Evolutionary conservation across 2,797 vertebrate species (phyloP).

Genomic region (Bryconaethiops microstoma): DNA sequence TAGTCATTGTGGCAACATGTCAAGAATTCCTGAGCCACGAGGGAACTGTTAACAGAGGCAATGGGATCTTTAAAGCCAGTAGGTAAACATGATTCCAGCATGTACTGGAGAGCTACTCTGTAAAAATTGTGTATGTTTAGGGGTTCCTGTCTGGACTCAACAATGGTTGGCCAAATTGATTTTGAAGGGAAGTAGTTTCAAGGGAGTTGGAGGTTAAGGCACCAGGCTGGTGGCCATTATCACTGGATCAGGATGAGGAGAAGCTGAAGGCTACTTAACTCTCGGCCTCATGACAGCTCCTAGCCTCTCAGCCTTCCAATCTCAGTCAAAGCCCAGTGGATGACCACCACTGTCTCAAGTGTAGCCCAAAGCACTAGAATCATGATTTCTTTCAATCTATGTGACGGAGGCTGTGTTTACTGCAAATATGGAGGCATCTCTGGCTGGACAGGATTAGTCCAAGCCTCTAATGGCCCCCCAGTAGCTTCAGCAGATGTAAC

Average conservation of each 20-base stretch:
- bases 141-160: conserved; percentile 69
- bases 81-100: background rate
- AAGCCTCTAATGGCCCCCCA: background rate
- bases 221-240: conserved; percentile 73
- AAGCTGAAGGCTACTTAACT: conserved; percentile 71
- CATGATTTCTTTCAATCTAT: conserved; percentile 75
- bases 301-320: conserved; percentile 72
- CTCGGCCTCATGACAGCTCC: conserved; percentile 75
- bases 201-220: conserved; percentile 54
- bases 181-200: conserved; percentile 61
- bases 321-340: conserved; percentile 66
- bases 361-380: conserved; percentile 67
- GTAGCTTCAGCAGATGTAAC: background rate
- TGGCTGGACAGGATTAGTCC: conserved; percentile 54
- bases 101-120: background rate
- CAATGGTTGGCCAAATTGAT: conserved; percentile 73
- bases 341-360: conserved; percentile 71
- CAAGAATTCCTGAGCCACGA: background rate
- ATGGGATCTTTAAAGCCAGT: background rate
- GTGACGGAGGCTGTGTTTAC: conserved; percentile 67
- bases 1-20: background rate
- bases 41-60: background rate
- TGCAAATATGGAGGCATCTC: background rate
- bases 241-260: conserved; percentile 77
- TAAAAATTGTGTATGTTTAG: conserved; percentile 16